Conservation (phyloP, 2,113 vertebrate genomes). For the Parotia lawesii region DNA sequence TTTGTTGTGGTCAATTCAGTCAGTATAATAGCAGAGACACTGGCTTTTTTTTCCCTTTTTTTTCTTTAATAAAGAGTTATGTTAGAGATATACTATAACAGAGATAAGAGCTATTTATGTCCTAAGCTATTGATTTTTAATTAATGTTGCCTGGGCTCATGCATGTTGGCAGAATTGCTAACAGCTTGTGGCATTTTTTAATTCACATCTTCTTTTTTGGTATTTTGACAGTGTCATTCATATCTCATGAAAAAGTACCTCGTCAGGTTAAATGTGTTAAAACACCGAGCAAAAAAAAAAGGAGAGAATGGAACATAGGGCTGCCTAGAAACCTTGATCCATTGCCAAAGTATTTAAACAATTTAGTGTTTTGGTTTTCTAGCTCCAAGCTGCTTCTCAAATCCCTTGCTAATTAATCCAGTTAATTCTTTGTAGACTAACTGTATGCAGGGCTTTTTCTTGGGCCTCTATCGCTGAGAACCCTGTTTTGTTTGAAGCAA, state of each 20-base stretch:
- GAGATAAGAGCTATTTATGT: constrained; percentile 76
- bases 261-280: constrained; percentile 82
- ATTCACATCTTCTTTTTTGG: constrained; percentile 75
- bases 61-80: constrained; percentile 63
- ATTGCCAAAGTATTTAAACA: constrained; percentile 87
- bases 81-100: constrained; percentile 69
- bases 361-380: constrained; percentile 85
- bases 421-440: constrained; percentile 83
- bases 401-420: constrained; percentile 86
- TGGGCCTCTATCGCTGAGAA: constrained; percentile 64
- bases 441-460: constrained; percentile 77
- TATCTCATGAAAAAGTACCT: constrained; percentile 79
- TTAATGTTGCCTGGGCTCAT: constrained; percentile 77
- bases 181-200: constrained; percentile 83
- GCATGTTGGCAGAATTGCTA: constrained; percentile 77
- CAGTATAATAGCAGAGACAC: constrained; percentile 65
- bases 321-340: constrained; percentile 86
- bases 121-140: constrained; percentile 80
- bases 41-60: constrained; percentile 35
- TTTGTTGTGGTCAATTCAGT: constrained; percentile 72
- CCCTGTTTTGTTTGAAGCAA: constrained; percentile 72
- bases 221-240: constrained; percentile 83
- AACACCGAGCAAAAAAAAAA: constrained; percentile 66
- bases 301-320: constrained; percentile 72
- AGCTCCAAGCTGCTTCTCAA: constrained; percentile 82